Evolutionary conservation across 2,113 vertebrate genomes (phyloP), one percentile per base, ranked within the genome.

Genomic region (Condylura cristata): DNA sequence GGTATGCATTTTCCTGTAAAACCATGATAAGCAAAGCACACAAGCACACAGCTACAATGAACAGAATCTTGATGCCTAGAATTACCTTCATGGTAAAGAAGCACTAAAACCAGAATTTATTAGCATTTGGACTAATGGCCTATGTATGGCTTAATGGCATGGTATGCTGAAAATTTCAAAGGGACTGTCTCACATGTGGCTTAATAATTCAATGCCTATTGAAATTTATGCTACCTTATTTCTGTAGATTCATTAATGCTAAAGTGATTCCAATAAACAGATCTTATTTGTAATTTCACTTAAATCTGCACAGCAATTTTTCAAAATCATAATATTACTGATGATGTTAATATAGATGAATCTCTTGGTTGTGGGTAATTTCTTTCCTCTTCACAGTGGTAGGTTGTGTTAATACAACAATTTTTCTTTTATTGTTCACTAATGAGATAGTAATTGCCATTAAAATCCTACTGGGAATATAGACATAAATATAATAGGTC

Each of bases 371-470:
- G 37, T 34, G 68, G 34, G 39, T 79, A 79, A 79, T 95, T 93
- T 4, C 89, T 89, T 82, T 94, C 14, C 28, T 96, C 44, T 85
- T 96, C 94, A 97, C 89, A 51, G 79, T 34, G 22, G 74, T 74
- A 46, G 41, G 56, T 51, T 96, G 60, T 89, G 37, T 87, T 93
- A 97, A 97, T 95, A 96, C 13, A 97, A 95, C 24, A 78, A 63
- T 92, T 96, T 97, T 95, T 90, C 70, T 95, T 22, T 65, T 85
- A 92, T 41, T 92, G 14, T 94, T 97, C 88, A 95, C 34, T 95
- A 96, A 95, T 61, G 17, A 96, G 79, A 97, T 17, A 95, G 22
- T 96, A 97, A 97, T 83, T 96, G 51, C n/a, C 41, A 96, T 0
- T 72, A 72, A 6, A 98, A 70, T 90, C 44, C 91, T 90, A 88